These are phyloP conservation scores for Microctenopoma lineatum DNA, from an alignment of 2,797 vertebrate genomes.

Conservation along the genomic window DNA sequence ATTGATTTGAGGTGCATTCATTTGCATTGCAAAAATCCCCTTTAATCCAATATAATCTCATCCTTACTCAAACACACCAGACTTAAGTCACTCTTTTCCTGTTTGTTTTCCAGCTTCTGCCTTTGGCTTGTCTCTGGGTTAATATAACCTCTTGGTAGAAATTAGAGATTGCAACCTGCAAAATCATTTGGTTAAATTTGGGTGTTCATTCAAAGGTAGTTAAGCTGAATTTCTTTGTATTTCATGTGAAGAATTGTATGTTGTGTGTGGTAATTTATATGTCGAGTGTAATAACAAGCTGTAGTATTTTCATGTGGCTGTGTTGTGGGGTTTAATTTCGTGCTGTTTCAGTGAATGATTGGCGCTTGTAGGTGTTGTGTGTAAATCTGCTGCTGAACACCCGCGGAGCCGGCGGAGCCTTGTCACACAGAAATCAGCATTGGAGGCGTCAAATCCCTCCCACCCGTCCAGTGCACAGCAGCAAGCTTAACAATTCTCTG, in stretches of 20 bases:
- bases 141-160: slow-evolving; percentile 50
- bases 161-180: slow-evolving; percentile 50
- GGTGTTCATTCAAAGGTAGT: slow-evolving; percentile 62
- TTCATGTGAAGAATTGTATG: slow-evolving; percentile 61
- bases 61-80: slow-evolving; percentile 83
- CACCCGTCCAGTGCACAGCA: slow-evolving; percentile 69
- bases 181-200: slow-evolving; percentile 60
- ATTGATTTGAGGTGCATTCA: slow-evolving; percentile 87
- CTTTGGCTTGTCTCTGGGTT: slow-evolving; percentile 38
- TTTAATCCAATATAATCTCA: slow-evolving; percentile 89
- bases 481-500: slow-evolving; percentile 79
- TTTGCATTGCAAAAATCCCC: slow-evolving; percentile 88
- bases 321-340: slow-evolving; percentile 75
- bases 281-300: slow-evolving; percentile 73
- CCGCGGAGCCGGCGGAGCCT: slow-evolving; percentile 59
- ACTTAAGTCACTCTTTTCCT: slow-evolving; percentile 63
- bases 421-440: slow-evolving; percentile 68
- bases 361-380: slow-evolving; percentile 77
- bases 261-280: slow-evolving; percentile 67
- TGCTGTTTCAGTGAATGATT: slow-evolving; percentile 74
- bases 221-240: slow-evolving; percentile 43
- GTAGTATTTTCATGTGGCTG: slow-evolving; percentile 72
- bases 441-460: slow-evolving; percentile 71
- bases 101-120: slow-evolving; percentile 48
- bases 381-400: slow-evolving; percentile 78